Evolutionary conservation across 2,888 invertebrate genomes (phyloP).

Genomic region (Pterostichus madidus): DNA sequence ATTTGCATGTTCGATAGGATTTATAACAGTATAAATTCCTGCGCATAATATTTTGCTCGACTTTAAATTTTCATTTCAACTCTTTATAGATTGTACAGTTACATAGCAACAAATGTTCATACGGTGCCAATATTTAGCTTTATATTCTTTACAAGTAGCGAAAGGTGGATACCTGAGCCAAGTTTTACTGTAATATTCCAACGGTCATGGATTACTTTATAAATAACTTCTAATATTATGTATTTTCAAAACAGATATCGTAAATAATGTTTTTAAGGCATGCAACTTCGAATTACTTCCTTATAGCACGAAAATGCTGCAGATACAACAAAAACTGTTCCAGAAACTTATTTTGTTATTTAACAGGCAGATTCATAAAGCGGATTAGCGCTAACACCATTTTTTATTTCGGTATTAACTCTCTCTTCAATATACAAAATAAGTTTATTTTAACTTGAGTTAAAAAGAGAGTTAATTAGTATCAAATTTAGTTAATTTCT

Average conservation of each 20-base stretch:
- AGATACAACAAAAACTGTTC: background rate
- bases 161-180: slow-evolving; percentile 27
- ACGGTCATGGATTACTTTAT: slow-evolving; percentile 3
- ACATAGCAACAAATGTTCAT: slow-evolving; percentile 33
- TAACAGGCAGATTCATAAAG: too few relatives aligned
- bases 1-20: slow-evolving; percentile 1
- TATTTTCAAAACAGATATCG: slow-evolving; percentile 25
- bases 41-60: background rate
- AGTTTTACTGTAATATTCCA: slow-evolving; percentile 48
- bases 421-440: too few relatives aligned
- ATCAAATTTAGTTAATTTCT: too few relatives aligned
- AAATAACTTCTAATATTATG: slow-evolving; percentile 37
- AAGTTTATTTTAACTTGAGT: too few relatives aligned
- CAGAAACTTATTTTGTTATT: background rate
- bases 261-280: slow-evolving; percentile 16
- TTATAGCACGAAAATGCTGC: slow-evolving; percentile 6
- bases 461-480: too few relatives aligned
- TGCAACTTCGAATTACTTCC: slow-evolving; percentile 31
- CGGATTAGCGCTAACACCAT: too few relatives aligned
- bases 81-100: slow-evolving; percentile 18
- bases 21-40: background rate
- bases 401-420: too few relatives aligned
- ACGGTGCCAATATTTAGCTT: slow-evolving; percentile 44
- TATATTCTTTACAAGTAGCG: slow-evolving; percentile 34
- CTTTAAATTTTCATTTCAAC: slow-evolving; percentile 4